phyloP scores from a whole-genome alignment of 2,797 vertebrate species.

The Nannoperca australis region DNA sequence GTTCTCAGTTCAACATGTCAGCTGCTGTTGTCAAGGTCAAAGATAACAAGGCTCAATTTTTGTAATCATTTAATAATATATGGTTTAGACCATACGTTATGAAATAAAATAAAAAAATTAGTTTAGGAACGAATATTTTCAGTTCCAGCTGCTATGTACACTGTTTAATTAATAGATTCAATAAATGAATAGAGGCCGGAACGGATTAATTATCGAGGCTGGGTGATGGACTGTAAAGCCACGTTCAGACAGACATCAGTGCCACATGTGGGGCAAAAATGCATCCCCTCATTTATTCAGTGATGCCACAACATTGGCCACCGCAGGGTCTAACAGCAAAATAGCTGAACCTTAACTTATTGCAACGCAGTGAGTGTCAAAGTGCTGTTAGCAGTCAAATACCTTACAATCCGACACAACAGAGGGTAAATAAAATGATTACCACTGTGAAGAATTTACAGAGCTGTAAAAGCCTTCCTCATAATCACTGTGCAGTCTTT shows the following conservation, averaged over 20 bases:
- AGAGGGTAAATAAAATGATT: background rate
- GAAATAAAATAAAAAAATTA: too few relatives aligned
- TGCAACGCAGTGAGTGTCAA: background rate
- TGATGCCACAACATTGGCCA: background rate
- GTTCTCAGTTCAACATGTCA: background rate
- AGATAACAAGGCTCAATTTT: background rate
- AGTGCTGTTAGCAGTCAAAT: background rate
- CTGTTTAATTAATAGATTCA: too few relatives aligned
- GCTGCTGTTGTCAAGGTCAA: background rate
- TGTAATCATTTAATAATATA: background rate
- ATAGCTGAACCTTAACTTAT: background rate
- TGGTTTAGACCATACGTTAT: too few relatives aligned
- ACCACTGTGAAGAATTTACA: background rate
- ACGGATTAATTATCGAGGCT: background rate
- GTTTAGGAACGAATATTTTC: too few relatives aligned
- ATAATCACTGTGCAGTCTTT: background rate
- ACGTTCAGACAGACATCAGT: background rate
- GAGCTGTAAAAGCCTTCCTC: background rate
- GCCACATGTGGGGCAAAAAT: too few relatives aligned
- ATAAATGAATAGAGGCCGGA: background rate
- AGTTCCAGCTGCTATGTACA: background rate
- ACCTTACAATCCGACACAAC: background rate
- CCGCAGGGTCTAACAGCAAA: background rate
- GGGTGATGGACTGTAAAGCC: background rate
- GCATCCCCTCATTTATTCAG: background rate